These are phyloP conservation scores for Pyrocephalus nanus DNA, from an alignment of 2,797 vertebrate species.

Conservation along the genomic window DNA sequence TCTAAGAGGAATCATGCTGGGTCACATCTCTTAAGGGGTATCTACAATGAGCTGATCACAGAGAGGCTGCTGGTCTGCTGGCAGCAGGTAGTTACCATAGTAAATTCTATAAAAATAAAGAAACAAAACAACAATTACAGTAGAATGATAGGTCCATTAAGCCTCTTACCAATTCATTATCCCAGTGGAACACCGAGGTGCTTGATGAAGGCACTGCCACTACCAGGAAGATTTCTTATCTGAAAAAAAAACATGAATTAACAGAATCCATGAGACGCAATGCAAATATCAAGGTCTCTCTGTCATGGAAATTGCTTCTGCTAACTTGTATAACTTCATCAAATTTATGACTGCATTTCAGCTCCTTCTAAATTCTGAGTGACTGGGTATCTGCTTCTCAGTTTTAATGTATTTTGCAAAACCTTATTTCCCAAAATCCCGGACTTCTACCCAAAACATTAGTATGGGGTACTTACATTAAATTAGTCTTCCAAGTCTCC, in stretches of 20 bases:
- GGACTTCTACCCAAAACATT: neutral
- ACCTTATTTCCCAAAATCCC: neutral
- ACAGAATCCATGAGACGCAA: neutral
- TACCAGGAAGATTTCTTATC: neutral
- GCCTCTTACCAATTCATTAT: neutral
- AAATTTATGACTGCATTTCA: neutral
- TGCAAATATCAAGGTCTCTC: neutral
- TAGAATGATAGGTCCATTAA: neutral
- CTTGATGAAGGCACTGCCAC: neutral
- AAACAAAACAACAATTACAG: neutral
- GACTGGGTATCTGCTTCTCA: neutral
- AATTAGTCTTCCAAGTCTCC: neutral
- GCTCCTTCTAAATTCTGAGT: neutral
- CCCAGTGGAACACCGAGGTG: neutral
- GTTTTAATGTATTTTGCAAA: neutral
- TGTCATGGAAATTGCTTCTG: neutral
- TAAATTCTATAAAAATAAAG: neutral
- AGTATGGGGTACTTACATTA: neutral
- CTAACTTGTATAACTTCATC: neutral
- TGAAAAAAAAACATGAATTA: neutral
- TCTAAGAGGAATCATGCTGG: neutral
- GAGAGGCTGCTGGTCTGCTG: neutral
- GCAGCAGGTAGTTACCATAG: neutral
- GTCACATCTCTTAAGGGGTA: neutral
- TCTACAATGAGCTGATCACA: neutral